phyloP scores from a whole-genome alignment of 2,113 vertebrate species.

The Forbesichthys agassizii region DNA sequence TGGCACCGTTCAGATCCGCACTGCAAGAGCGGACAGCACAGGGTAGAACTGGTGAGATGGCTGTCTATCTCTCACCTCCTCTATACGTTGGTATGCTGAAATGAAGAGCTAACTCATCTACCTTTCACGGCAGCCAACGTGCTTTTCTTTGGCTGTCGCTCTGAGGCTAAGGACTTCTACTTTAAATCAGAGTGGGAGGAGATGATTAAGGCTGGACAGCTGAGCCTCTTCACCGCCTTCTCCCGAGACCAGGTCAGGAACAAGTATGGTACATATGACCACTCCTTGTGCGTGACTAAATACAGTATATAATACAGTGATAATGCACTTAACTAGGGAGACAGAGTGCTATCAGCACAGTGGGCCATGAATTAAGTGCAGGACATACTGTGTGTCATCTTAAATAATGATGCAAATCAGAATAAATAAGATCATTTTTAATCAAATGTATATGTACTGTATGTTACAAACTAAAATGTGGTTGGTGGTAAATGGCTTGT shows the following conservation, averaged over 20 bases:
- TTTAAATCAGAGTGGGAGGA: slow-evolving; percentile 86
- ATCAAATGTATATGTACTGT: too few species aligned
- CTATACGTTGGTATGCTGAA: not conserved
- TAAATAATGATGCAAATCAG: too few species aligned
- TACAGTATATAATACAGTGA: too few species aligned
- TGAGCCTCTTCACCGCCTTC: slow-evolving; percentile 89
- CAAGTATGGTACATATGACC: not conserved
- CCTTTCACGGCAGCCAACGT: slow-evolving; percentile 75
- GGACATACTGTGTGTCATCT: too few species aligned
- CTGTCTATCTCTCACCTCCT: not conserved
- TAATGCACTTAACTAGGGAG: too few species aligned
- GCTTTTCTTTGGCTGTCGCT: slow-evolving; percentile 92
- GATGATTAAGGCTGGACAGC: slow-evolving; percentile 68
- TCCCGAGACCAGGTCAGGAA: slow-evolving; percentile 90
- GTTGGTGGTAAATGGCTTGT: not conserved
- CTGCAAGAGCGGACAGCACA: slow-evolving; percentile 85
- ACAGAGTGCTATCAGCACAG: too few species aligned
- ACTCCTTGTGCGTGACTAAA: too few species aligned
- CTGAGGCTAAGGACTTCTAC: slow-evolving; percentile 87
- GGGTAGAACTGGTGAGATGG: slow-evolving; percentile 73
- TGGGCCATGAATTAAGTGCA: too few species aligned
- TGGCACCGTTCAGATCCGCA: slow-evolving; percentile 90
- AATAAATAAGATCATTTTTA: too few species aligned
- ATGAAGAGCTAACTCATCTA: not conserved
- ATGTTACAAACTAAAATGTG: not conserved